A percentile compares a stretch with the other conserved stretches of the same genome.
These are phyloP conservation scores for Paelopatides confundens DNA, from an alignment of 53 echinoderm and acorn worm species.

Conservation along the genomic window DNA sequence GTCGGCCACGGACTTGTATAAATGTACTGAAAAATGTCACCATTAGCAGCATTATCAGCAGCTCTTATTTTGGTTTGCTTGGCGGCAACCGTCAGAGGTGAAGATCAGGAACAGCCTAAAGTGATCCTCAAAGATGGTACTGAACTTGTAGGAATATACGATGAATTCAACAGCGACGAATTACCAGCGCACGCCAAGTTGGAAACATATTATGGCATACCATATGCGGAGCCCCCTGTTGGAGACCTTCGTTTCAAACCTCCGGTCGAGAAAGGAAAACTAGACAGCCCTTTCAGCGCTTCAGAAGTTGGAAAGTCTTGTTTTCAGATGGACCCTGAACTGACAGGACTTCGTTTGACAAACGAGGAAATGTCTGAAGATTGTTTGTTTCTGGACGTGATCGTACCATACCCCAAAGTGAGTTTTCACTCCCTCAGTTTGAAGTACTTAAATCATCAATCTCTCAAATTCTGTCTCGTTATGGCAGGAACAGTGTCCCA, in stretches of 20 bases:
- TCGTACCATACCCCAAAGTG: constrained; percentile 63
- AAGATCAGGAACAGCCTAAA: neutral
- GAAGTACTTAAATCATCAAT: too few relatives aligned
- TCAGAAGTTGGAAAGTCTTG: constrained; percentile 11
- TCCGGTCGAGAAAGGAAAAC: constrained; percentile 12
- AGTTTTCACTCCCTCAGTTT: too few relatives aligned
- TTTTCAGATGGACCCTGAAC: neutral
- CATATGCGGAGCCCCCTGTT: constrained; percentile 42
- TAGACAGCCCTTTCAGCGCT: constrained; percentile 4
- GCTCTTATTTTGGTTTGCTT: neutral
- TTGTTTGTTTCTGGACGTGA: constrained; percentile 71
- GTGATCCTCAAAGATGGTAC: constrained; percentile 24
- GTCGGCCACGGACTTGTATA: too few relatives aligned
- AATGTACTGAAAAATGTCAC: too few relatives aligned
- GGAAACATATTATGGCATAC: constrained; percentile 43
- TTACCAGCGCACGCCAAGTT: constrained; percentile 3
- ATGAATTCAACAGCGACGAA: constrained; percentile 12
- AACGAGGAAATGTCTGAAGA: constrained; percentile 59
- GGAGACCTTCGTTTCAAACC: constrained; percentile 40
- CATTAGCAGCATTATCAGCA: too few relatives aligned
- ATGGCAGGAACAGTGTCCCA: too few relatives aligned
- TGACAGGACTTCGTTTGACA: neutral
- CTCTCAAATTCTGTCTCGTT: too few relatives aligned
- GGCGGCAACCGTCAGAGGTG: neutral
- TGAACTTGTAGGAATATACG: neutral